Conservation (phyloP, 2,113 vertebrate species). For the Geococcyx californianus region DNA sequence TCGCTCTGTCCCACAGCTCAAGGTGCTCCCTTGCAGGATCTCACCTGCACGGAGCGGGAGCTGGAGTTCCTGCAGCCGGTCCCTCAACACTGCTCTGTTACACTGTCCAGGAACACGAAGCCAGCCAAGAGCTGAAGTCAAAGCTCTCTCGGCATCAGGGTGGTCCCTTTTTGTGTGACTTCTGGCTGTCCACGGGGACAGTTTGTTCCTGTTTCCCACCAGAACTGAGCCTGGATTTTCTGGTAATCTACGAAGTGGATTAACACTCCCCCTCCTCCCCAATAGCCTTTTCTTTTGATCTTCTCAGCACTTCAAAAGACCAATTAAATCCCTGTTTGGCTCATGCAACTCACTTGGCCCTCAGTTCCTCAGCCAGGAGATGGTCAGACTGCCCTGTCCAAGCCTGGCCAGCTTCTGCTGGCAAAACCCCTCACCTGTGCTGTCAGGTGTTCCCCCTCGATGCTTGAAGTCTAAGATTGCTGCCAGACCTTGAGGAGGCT, state of each 20-base stretch:
- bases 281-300: slow-evolving; percentile 10
- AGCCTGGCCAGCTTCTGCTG: background rate
- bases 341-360: background rate
- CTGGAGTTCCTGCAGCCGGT: background rate
- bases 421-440: background rate
- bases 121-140: background rate
- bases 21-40: too few relatives aligned
- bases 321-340: background rate
- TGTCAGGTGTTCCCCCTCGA: background rate
- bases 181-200: slow-evolving; percentile 78
- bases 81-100: background rate
- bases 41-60: background rate
- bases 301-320: slow-evolving; percentile 44
- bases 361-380: background rate
- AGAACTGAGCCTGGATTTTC: slow-evolving; percentile 80
- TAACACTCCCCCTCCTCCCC: background rate
- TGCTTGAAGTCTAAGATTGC: background rate
- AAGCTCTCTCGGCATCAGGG: background rate
- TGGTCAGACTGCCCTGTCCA: background rate
- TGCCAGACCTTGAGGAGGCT: too few relatives aligned
- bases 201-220: slow-evolving; percentile 86
- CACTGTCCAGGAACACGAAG: background rate
- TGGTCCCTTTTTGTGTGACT: slow-evolving; percentile 27
- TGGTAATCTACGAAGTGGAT: slow-evolving; percentile 74
- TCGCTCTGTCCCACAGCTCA: too few relatives aligned